phyloP scores from a whole-genome alignment of 1,140 invertebrate genomes.

The Babylonia areolata region DNA sequence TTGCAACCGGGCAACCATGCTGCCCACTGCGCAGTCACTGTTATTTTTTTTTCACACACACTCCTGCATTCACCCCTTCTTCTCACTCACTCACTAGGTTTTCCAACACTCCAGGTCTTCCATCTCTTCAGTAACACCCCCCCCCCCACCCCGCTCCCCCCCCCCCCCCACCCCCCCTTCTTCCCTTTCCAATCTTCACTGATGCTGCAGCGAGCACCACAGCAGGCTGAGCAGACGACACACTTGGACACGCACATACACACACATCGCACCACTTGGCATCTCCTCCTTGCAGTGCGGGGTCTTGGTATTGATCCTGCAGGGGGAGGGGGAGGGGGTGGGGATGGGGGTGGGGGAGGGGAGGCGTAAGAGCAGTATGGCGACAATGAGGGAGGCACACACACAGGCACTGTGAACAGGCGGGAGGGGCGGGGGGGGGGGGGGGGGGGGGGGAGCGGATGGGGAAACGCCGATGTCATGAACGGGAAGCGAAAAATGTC shows the following conservation, averaged over 20 bases:
- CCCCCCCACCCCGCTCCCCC: not conserved
- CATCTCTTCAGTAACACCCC: not conserved
- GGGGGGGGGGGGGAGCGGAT: too few species aligned
- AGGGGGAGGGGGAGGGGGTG: not conserved
- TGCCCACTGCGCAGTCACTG: too few species aligned
- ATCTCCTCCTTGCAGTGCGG: not conserved
- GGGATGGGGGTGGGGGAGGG: not conserved
- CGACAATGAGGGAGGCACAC: not conserved
- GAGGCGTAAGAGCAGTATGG: not conserved
- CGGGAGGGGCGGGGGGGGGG: too few species aligned
- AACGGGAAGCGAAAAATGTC: too few species aligned
- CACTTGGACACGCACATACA: conserved; percentile 5
- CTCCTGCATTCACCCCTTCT: not conserved
- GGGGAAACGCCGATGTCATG: too few species aligned
- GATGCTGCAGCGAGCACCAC: not conserved
- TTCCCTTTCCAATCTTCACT: not conserved
- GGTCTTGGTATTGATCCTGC: not conserved
- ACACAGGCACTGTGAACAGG: not conserved
- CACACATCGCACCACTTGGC: not conserved
- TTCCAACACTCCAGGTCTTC: not conserved
- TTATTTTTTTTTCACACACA: too few species aligned
- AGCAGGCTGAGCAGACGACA: not conserved
- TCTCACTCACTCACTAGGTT: not conserved
- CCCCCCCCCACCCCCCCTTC: not conserved
- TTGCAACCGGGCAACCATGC: too few species aligned